Evolutionary conservation across 2,797 vertebrate species (phyloP).

Genomic region (Petrocephalus schoutedeni): DNA sequence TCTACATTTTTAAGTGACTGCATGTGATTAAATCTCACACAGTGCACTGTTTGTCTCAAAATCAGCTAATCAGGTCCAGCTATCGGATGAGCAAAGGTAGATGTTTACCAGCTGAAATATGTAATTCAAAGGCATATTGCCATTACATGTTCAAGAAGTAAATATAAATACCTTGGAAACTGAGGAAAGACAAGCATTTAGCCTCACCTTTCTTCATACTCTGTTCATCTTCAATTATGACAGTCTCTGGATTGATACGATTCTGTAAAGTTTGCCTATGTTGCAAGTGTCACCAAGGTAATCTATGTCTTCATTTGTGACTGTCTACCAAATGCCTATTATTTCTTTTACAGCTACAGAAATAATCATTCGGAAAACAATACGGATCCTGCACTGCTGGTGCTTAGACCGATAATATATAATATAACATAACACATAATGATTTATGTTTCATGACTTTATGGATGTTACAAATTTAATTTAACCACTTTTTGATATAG

Average conservation of each 20-base stretch:
- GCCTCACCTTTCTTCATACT: no score
- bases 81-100: background rate
- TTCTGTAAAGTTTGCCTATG: background rate
- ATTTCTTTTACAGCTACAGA: background rate
- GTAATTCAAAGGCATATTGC: background rate
- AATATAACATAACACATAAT: background rate
- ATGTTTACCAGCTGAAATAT: background rate
- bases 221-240: background rate
- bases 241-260: background rate
- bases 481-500: background rate
- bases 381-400: background rate
- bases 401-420: background rate
- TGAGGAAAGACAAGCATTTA: no score
- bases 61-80: background rate
- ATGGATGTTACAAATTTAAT: background rate
- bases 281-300: background rate
- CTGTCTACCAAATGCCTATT: background rate
- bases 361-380: background rate
- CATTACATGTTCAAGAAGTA: background rate
- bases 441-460: background rate
- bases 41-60: background rate
- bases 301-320: background rate
- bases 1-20: background rate
- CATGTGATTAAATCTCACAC: background rate
- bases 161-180: background rate